These are phyloP conservation scores for Chiloscyllium plagiosum DNA, from an alignment of 2,113 vertebrate species.

Conservation along the genomic window DNA sequence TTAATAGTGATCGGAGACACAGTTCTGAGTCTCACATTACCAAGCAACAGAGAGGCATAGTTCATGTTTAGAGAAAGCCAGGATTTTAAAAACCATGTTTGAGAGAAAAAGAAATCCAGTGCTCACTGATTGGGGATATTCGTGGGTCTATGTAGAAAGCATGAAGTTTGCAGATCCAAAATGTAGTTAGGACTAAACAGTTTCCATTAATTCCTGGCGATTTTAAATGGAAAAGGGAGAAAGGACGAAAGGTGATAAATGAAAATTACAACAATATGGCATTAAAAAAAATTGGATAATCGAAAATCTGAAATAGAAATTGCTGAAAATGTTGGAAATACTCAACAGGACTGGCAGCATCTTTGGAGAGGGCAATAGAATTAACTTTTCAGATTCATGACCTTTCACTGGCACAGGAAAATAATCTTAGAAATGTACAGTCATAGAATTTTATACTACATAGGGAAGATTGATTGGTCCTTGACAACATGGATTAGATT, in stretches of 20 bases:
- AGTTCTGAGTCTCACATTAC: neutral
- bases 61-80: neutral
- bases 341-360: no score
- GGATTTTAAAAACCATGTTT: neutral
- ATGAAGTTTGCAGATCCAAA: neutral
- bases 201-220: neutral
- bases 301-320: no score
- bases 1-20: neutral
- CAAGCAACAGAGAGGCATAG: neutral
- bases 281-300: no score
- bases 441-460: no score
- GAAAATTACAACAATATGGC: neutral
- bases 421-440: no score
- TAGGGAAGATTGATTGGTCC: no score
- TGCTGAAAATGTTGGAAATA: no score
- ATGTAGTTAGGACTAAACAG: neutral
- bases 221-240: neutral
- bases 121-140: neutral
- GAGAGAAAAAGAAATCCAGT: neutral
- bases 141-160: neutral
- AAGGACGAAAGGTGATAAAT: neutral
- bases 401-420: no score
- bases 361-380: no score
- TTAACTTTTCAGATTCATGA: no score
- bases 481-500: no score